These are phyloP conservation scores for Lasioglossum albipes DNA, from an alignment of 1,140 invertebrate genomes.

Conservation along the genomic window DNA sequence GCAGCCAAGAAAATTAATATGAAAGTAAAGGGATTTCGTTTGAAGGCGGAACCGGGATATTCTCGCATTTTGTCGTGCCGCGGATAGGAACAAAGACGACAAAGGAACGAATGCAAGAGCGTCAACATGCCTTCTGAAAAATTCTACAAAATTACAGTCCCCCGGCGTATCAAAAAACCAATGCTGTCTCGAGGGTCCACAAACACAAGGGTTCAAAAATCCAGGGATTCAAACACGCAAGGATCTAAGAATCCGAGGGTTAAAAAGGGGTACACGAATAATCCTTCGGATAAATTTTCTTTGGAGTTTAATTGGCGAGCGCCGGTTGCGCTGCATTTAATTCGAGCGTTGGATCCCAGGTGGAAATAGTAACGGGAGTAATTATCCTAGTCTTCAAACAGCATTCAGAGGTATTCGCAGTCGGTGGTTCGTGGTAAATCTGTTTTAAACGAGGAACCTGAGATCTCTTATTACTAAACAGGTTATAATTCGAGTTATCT, in stretches of 20 bases:
- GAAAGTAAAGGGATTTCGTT: conserved; percentile 6
- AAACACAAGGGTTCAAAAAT: no score
- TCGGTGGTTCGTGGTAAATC: neutral
- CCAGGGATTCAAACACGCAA: no score
- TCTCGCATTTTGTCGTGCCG: neutral
- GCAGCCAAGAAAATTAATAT: conserved; percentile 6
- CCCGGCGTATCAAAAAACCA: no score
- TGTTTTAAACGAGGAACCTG: neutral
- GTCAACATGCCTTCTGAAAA: neutral
- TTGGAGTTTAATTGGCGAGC: neutral
- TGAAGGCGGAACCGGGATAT: neutral
- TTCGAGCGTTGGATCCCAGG: neutral
- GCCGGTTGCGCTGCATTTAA: neutral
- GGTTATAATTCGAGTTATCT: neutral
- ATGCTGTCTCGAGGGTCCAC: no score
- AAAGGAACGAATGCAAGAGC: neutral
- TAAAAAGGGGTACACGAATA: no score
- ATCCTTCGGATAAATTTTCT: no score
- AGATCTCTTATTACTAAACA: neutral
- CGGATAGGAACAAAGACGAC: neutral
- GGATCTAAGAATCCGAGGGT: no score
- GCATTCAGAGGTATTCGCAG: neutral
- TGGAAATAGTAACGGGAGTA: neutral
- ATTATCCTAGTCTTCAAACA: neutral
- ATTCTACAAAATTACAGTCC: neutral